phyloP scores from a whole-genome alignment of 2,797 vertebrate species.

The Poeciliopsis presidionis region DNA sequence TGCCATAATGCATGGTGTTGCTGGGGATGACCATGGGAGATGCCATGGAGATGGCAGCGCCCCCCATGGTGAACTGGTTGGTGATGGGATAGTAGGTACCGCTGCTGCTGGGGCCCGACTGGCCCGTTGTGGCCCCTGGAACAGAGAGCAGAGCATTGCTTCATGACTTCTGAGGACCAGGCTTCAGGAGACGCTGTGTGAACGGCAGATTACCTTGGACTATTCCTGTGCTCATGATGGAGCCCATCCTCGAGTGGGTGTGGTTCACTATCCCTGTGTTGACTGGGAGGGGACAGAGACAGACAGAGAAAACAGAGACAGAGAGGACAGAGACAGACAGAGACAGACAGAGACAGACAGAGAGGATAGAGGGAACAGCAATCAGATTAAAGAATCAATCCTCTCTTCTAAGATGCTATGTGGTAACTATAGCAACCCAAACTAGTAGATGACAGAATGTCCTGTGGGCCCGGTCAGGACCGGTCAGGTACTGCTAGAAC shows the following conservation, averaged over 20 bases:
- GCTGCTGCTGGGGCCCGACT: constrained; percentile 83
- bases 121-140: constrained; percentile 86
- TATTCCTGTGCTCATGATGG: constrained; percentile 97
- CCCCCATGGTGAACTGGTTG: constrained; percentile 97
- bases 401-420: neutral
- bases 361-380: constrained; percentile 25
- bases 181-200: neutral
- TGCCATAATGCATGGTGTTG: constrained; percentile 98
- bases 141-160: neutral
- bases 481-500: too few species aligned
- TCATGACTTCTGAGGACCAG: neutral
- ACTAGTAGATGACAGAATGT: neutral
- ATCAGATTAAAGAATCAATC: constrained; percentile 15
- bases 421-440: neutral
- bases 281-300: constrained; percentile 72
- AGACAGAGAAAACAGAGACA: constrained; percentile 13
- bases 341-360: constrained; percentile 19
- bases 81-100: constrained; percentile 89
- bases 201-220: constrained; percentile 86
- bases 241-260: constrained; percentile 97
- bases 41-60: constrained; percentile 94
- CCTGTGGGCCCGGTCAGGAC: too few species aligned
- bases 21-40: constrained; percentile 95
- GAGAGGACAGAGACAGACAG: constrained; percentile 24
- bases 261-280: constrained; percentile 97